Evolutionary conservation across 1,140 invertebrate genomes (phyloP).

Genomic region (Aplysia californica): DNA sequence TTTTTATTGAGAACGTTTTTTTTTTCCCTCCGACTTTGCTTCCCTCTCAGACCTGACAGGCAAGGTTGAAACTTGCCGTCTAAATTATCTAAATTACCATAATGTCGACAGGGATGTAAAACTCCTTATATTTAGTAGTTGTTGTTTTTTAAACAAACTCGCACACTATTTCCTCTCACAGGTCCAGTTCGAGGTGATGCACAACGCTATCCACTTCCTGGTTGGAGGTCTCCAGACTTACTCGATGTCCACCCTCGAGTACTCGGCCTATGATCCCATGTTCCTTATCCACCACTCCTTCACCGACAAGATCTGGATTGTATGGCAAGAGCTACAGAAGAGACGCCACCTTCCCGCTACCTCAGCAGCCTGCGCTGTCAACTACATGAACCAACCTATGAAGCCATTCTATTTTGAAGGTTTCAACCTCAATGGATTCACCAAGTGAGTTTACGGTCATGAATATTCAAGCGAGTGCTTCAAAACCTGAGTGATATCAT

Average conservation of each 20-base stretch:
- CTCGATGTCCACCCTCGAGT: slow-evolving; percentile 43
- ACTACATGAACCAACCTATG: slow-evolving; percentile 33
- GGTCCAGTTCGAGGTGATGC: slow-evolving; percentile 34
- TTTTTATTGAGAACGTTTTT: too few species aligned
- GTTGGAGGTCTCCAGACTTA: slow-evolving; percentile 35
- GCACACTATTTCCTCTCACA: slow-evolving; percentile 30
- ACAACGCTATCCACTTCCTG: slow-evolving; percentile 40
- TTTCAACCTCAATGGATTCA: slow-evolving; percentile 24
- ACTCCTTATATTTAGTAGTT: too few species aligned
- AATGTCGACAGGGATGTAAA: neutral
- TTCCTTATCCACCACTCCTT: slow-evolving; percentile 42
- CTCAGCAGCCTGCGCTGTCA: slow-evolving; percentile 37
- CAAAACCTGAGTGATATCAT: too few species aligned
- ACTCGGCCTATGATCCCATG: slow-evolving; percentile 39
- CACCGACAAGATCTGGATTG: slow-evolving; percentile 37
- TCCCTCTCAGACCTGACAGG: too few species aligned
- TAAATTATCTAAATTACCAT: slow-evolving; percentile 18
- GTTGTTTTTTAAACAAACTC: slow-evolving; percentile 1
- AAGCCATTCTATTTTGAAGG: slow-evolving; percentile 29
- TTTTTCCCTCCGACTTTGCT: too few species aligned
- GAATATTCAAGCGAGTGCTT: too few species aligned
- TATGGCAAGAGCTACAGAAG: slow-evolving; percentile 40
- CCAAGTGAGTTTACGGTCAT: too few species aligned
- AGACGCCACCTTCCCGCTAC: slow-evolving; percentile 22
- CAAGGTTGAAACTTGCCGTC: slow-evolving; percentile 19